These are phyloP conservation scores for Squalus acanthias DNA, from an alignment of 2,797 vertebrate species.

Conservation along the genomic window DNA sequence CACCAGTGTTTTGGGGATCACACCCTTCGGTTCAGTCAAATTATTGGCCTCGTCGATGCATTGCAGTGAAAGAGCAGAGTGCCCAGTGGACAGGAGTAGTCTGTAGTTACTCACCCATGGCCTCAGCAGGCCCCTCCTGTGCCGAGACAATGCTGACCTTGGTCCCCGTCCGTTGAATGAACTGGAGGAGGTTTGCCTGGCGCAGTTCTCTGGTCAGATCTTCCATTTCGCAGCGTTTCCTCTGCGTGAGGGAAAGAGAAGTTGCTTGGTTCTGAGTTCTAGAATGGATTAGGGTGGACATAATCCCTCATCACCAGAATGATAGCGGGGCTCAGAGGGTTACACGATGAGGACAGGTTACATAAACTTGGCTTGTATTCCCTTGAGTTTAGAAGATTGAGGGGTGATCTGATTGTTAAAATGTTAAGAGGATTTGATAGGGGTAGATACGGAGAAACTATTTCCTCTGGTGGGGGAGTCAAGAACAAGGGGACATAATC, in stretches of 20 bases:
- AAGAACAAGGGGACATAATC: neutral
- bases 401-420: neutral
- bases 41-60: neutral
- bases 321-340: neutral
- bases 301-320: neutral
- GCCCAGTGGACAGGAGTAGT: neutral
- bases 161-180: slow-evolving; percentile 7
- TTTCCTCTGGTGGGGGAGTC: neutral
- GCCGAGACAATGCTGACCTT: neutral
- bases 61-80: neutral
- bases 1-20: neutral
- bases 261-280: neutral
- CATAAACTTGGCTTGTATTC: neutral
- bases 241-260: slow-evolving; percentile 31
- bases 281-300: too few species aligned
- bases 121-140: neutral
- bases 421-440: neutral
- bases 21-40: neutral
- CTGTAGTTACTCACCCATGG: neutral
- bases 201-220: slow-evolving; percentile 31
- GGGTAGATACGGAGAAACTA: neutral
- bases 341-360: too few species aligned
- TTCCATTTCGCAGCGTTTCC: slow-evolving; percentile 30
- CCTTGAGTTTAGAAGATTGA: neutral
- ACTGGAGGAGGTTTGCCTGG: slow-evolving; percentile 17